Conservation (phyloP, 2,888 invertebrate species). For the Andrena marginata region DNA sequence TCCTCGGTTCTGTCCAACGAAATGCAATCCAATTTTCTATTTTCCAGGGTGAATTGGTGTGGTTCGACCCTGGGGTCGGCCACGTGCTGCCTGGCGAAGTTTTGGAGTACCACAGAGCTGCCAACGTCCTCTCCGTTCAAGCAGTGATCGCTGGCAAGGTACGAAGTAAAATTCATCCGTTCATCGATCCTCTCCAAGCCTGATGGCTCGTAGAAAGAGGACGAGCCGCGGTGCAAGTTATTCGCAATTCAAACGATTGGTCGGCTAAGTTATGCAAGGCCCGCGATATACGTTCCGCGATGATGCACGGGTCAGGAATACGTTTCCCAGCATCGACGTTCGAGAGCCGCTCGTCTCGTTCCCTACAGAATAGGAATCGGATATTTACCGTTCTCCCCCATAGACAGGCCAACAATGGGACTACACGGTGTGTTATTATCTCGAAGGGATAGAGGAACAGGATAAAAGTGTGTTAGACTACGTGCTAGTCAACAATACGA, state of each 20-base stretch:
- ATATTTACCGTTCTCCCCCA: slow-evolving; percentile 43
- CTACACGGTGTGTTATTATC: slow-evolving; percentile 24
- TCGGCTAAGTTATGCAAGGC: slow-evolving; percentile 51
- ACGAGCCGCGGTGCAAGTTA: slow-evolving; percentile 23
- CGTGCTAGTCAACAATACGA: slow-evolving; percentile 65
- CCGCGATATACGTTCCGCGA: slow-evolving; percentile 36
- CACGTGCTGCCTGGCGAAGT: slow-evolving; percentile 97
- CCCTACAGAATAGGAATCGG: slow-evolving; percentile 24
- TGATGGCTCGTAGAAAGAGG: slow-evolving; percentile 19
- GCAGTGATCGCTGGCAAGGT: slow-evolving; percentile 95
- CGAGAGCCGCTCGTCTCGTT: slow-evolving; percentile 10
- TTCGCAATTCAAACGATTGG: slow-evolving; percentile 39
- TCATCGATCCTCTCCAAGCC: slow-evolving; percentile 4
- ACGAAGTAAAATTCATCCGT: slow-evolving; percentile 61
- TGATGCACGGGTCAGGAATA: slow-evolving; percentile 34
- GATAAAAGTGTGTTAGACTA: slow-evolving; percentile 26
- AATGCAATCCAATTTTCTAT: slow-evolving; percentile 26
- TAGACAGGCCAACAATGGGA: slow-evolving; percentile 39
- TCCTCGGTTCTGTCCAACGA: background rate
- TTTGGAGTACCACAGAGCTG: slow-evolving; percentile 95
- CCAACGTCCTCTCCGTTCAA: slow-evolving; percentile 95
- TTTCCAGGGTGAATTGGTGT: slow-evolving; percentile 92
- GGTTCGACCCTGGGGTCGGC: slow-evolving; percentile 97
- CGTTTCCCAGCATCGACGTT: slow-evolving; percentile 6
- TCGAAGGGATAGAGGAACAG: slow-evolving; percentile 42